Percentiles rank a stretch among this genome's conserved stretches.
Evolutionary conservation across 1,140 invertebrate genomes (phyloP).

Genomic region (Drosophila bocqueti): DNA sequence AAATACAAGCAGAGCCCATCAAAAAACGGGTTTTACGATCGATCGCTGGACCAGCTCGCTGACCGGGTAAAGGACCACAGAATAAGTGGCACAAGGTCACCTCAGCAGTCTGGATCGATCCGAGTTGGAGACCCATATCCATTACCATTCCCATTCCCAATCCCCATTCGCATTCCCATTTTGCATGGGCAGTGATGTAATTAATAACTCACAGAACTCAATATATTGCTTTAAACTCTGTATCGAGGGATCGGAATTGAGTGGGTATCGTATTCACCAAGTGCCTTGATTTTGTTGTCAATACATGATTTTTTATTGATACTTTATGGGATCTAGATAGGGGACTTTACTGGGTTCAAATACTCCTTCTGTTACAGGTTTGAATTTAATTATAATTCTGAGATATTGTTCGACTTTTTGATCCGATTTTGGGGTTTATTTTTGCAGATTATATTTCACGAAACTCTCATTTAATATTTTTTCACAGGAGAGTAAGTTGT

Average conservation of each 20-base stretch:
- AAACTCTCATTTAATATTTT: not conserved
- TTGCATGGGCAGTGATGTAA: slow-evolving; percentile 26
- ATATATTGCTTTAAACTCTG: slow-evolving; percentile 4
- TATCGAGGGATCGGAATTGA: slow-evolving; percentile 1
- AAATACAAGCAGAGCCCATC: slow-evolving; percentile 57
- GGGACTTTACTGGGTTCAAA: not conserved
- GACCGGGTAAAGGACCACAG: slow-evolving; percentile 74
- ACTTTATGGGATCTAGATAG: slow-evolving; percentile 13
- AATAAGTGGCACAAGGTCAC: slow-evolving; percentile 80
- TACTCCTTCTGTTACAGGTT: not conserved
- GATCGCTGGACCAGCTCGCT: slow-evolving; percentile 23
- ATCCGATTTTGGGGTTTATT: too few relatives aligned
- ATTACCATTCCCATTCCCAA: slow-evolving; percentile 12
- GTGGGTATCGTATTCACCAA: slow-evolving; percentile 4
- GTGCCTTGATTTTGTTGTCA: not conserved
- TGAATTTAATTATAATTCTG: not conserved
- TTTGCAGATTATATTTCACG: not conserved
- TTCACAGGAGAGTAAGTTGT: not conserved
- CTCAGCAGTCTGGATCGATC: slow-evolving; percentile 4
- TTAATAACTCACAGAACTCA: slow-evolving; percentile 12
- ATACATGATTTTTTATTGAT: not conserved
- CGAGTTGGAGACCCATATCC: slow-evolving; percentile 22
- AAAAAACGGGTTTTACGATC: slow-evolving; percentile 66
- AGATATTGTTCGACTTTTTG: not conserved
- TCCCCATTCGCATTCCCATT: slow-evolving; percentile 19